Evolutionary conservation across 2,113 vertebrate species (phyloP), one percentile per base, ranked within the genome.

Genomic region (Rhinopomastus cyanomelas): DNA sequence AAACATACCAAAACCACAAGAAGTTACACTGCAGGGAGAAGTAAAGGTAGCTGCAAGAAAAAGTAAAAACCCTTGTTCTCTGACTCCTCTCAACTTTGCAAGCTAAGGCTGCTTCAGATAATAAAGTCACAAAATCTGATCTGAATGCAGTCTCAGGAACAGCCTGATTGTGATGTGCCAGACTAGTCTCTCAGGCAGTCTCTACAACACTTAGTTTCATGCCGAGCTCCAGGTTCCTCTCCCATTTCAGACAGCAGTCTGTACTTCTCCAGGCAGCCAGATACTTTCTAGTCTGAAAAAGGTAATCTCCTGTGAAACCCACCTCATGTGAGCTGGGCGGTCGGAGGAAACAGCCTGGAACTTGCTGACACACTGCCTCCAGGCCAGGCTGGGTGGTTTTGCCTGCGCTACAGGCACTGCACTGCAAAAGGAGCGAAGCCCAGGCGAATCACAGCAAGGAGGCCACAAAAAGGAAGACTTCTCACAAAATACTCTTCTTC

Each of bases 351-450:
- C 2, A 1, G 27, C 51, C 48, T 46, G 25, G 46, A 25, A 48
- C 27, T 7, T 8, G 12, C 16, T 19, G 27, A 48, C 25, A 15
- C 15, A n/a, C n/a, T 0, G 0, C n/a, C 29, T 64, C 29, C 39
- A 69, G 51, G 23, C 18, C 68, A 64, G 53, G 16, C 30, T 36
- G 26, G n/a, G 22, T 42, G 18, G 1, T 42, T 69, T 59, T n/a
- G 16, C 37, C 22, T 75, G 44, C 5, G 1, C 22, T 36, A 53
- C 25, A 29, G 18, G 8, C 42, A 27, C 16, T 77, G 16, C 26
- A 36, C 36, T 65, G 30, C 37, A 60, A 53, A 71, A 77, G 39
- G 12, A 18, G 11, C 37, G 34, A 82, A 59, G 26, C 11, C 37
- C 29, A 65, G 53, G 32, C 13, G 87, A 65, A 46, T 36, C 52